These are phyloP conservation scores for Bombus sibiricus DNA, from an alignment of 1,140 invertebrate genomes.

Conservation along the genomic window DNA sequence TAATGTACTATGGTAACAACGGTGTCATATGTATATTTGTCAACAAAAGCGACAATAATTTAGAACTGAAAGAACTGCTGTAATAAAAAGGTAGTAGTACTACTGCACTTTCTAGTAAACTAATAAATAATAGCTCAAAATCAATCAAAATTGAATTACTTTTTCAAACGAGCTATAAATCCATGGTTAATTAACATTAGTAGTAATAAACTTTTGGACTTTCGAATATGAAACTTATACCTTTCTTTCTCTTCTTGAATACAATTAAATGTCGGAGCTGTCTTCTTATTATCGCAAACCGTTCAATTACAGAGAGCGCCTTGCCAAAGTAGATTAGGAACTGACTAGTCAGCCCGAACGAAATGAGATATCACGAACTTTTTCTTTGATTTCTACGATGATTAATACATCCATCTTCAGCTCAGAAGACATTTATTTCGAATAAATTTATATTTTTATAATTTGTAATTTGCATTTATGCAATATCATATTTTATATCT, in stretches of 20 bases:
- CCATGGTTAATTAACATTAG: background rate
- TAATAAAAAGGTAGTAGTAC: background rate
- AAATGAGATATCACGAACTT: too few relatives aligned
- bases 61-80: background rate
- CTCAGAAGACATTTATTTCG: too few relatives aligned
- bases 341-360: background rate
- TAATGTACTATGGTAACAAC: background rate
- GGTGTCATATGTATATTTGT: too few relatives aligned
- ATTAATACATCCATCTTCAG: too few relatives aligned
- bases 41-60: background rate
- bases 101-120: background rate
- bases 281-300: background rate
- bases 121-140: background rate
- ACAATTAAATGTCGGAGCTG: background rate
- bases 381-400: too few relatives aligned
- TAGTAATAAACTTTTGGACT: background rate
- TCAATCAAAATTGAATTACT: background rate
- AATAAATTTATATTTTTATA: too few relatives aligned
- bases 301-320: background rate
- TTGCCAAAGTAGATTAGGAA: background rate
- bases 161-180: background rate
- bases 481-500: too few relatives aligned
- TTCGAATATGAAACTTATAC: background rate
- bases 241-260: background rate
- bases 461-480: too few relatives aligned